Percentiles rank a stretch among this genome's conserved stretches.
Conservation (phyloP, 2,888 invertebrate genomes). For the Dryobota labecula region DNA sequence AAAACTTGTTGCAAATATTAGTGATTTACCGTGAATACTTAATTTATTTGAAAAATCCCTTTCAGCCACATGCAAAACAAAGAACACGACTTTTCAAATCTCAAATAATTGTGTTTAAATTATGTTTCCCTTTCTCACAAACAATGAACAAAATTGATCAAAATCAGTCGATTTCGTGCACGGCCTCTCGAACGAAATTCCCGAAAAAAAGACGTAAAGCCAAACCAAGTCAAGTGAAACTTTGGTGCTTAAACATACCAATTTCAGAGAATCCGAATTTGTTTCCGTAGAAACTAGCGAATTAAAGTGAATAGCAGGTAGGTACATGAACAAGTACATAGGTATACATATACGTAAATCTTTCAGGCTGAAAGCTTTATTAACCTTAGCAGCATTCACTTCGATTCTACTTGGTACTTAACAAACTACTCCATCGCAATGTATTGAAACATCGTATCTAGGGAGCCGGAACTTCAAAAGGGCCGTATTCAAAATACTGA, state of each 20-base stretch:
- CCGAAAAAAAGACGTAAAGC: neutral
- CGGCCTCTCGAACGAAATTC: too few species aligned
- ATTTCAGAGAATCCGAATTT: neutral
- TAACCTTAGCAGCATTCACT: neutral
- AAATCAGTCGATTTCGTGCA: too few species aligned
- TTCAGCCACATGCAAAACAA: too few species aligned
- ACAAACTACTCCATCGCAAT: constrained; percentile 30
- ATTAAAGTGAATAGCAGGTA: neutral
- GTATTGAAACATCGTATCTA: constrained; percentile 59
- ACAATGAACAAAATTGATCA: too few species aligned
- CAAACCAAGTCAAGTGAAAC: neutral
- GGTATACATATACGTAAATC: neutral
- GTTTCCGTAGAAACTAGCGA: neutral
- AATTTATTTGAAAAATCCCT: too few species aligned
- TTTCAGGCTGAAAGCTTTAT: constrained; percentile 26
- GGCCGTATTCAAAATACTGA: constrained; percentile 81
- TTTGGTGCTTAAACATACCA: neutral
- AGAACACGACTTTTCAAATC: too few species aligned
- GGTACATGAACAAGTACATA: neutral
- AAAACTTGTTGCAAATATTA: too few species aligned
- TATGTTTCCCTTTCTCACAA: too few species aligned
- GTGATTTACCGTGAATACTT: too few species aligned
- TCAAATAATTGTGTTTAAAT: too few species aligned
- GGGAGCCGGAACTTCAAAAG: constrained; percentile 78
- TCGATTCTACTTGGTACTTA: constrained; percentile 1